These are phyloP conservation scores for Oenanthe oenanthe DNA, from an alignment of 2,113 vertebrate species.

Conservation along the genomic window DNA sequence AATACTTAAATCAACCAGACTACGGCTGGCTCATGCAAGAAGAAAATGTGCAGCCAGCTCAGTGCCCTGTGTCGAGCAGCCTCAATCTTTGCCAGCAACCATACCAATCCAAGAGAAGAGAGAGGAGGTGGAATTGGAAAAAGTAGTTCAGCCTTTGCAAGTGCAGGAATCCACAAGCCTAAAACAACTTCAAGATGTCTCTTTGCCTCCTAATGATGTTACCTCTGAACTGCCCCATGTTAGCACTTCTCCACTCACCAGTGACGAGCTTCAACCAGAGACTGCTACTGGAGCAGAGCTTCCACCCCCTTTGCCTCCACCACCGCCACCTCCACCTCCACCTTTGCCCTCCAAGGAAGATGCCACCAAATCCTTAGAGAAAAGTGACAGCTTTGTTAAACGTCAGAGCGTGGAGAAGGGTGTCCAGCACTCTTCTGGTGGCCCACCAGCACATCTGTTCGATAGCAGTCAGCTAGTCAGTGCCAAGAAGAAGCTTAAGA, in stretches of 20 bases:
- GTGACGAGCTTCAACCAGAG: conserved; percentile 54
- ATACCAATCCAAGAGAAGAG: conserved; percentile 74
- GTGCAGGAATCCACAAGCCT: conserved; percentile 57
- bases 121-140: conserved; percentile 64
- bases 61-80: conserved; percentile 44
- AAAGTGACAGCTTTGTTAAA: conserved; percentile 46
- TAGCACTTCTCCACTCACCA: conserved; percentile 65
- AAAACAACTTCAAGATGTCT: conserved; percentile 73
- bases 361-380: conserved; percentile 61
- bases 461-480: conserved; percentile 94
- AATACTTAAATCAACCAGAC: conserved; percentile 90
- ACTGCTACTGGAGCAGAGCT: conserved; percentile 60
- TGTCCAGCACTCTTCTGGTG: conserved; percentile 61
- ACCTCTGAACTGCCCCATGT: conserved; percentile 60
- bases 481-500: conserved; percentile 93
- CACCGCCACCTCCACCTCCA: conserved; percentile 65
- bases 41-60: conserved; percentile 74
- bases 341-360: conserved; percentile 75
- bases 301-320: conserved; percentile 59
- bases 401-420: conserved; percentile 73
- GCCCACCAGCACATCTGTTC: conserved; percentile 85
- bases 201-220: conserved; percentile 74
- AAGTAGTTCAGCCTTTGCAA: conserved; percentile 38
- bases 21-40: conserved; percentile 78
- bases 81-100: conserved; percentile 75